Base-by-base conservation (phyloP, 2,113 vertebrate genomes). In the Pterophyllum scalare region DNA sequence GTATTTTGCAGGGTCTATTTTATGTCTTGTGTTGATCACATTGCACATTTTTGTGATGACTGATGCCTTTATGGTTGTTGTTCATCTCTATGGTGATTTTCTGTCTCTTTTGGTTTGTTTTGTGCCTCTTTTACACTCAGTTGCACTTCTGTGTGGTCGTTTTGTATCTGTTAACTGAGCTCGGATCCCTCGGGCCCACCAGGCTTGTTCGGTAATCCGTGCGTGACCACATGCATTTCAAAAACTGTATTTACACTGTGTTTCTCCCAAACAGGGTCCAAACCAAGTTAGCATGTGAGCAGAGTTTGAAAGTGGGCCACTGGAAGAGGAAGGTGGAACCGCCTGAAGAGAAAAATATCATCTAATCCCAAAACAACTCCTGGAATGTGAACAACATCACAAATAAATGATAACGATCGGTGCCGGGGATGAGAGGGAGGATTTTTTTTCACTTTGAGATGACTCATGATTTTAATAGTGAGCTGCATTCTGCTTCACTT, bases 381-480 rank as follows among this genome's bases (percentile, higher is more conserved):
- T 0, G 20, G 17, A 52, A 83, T 43, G 72, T n/a, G 56, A 74
- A 3, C 20, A 76, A 49, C 26, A 2, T 67, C 72, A 70, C 52
- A 56, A 75, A 72, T 77, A 76, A 70, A 74, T 12, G 11, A 40
- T 22, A 70, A 72, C 4, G 3, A 77, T 77, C 60, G 6, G 38
- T 19, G 22, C 8, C 6, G 60, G 31, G 52, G 62, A 80, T 78
- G 52, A 49, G 85, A 80, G 76, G 75, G 87, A 82, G 89, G 87
- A 59, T 64, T 57, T 83, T 31, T n/a, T 58, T 60, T 7, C 0
- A 35, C 65, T 31, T 0, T 11, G 33, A 46, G 28, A 88, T 90
- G 90, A 93, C 70, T 92, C 93, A 90, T n/a, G 35, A 28, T 40
- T 85, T 82, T 75, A 77, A 88, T 59, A 65, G 28, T n/a, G 60